Evolutionary conservation across 2,113 vertebrate genomes (phyloP).

Genomic region (Bubo blakistoni): DNA sequence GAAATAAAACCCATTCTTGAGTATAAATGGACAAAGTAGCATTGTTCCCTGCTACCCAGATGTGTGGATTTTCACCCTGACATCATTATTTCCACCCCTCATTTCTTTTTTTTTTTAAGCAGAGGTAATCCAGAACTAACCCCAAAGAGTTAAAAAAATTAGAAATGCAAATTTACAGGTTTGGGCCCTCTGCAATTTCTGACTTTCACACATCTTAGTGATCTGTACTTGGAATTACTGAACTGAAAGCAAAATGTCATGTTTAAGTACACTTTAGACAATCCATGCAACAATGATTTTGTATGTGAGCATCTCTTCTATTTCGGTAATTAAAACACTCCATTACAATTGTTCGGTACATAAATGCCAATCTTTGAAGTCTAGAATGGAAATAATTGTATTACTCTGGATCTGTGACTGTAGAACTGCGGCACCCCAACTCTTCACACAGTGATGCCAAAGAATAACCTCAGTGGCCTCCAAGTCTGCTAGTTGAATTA

Average conservation of each 20-base stretch:
- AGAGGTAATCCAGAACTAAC: background rate
- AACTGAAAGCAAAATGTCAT: background rate
- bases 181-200: background rate
- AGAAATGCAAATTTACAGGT: background rate
- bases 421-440: background rate
- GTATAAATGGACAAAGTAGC: background rate
- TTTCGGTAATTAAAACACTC: background rate
- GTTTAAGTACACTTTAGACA: background rate
- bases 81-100: background rate
- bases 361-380: background rate
- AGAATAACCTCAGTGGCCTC: background rate
- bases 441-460: background rate
- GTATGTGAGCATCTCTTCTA: background rate
- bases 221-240: background rate
- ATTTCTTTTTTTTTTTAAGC: background rate
- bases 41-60: background rate
- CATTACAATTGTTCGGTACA: background rate
- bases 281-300: background rate
- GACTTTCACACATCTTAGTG: background rate
- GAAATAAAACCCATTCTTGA: background rate
- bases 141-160: background rate
- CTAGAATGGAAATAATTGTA: background rate
- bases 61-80: background rate
- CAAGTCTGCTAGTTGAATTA: background rate
- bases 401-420: background rate